Evolutionary conservation across 2,113 vertebrate genomes (phyloP), one percentile per base, ranked within the genome.

Genomic region (Mormyrus iriodes): DNA sequence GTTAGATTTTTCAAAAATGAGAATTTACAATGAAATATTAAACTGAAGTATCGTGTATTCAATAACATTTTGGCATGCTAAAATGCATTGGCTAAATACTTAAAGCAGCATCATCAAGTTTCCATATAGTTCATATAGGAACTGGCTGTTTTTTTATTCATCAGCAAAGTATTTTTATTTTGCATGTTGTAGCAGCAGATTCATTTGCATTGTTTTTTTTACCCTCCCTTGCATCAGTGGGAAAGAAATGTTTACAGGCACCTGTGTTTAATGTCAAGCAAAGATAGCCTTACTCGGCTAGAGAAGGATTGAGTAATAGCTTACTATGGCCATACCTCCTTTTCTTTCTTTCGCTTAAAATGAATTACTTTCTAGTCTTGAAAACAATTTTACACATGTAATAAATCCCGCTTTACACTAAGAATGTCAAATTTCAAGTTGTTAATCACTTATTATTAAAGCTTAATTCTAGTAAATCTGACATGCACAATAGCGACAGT

Each of bases 261-360:
- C 94, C 88, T 91, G 92, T 93, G 94, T 94, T 95, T 94, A 51
- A 92, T 92, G 90, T 94, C 91, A 94, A 95, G 94, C 94, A 92
- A 92, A 93, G 86, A 94, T 73, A 87, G 86, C 51, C 82, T 86
- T 91, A 87, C 61, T 31, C 87, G 90, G 90, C 89, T 91, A 90
- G 90, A 88, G 90, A 89, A 92, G 90, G 91, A 91, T 89, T 90
- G n/a, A 84, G 89, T 31, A 55, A 69, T n/a, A 79, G 55, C 49
- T 27, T 19, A 17, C 35, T 42, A 42, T 17, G 35, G 73, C 87
- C 53, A 69, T 51, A 86, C 17, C 17, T 61, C 15, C 49, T 24
- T 27, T 49, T 21, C 35, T 19, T 61, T 27, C 17, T 27, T 39
- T 39, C 51, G 51, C 24, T 24, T 35, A 31, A 35, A 52, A 87